Evolutionary conservation across 2,113 vertebrate species (phyloP).

Genomic region (Bettongia penicillata): DNA sequence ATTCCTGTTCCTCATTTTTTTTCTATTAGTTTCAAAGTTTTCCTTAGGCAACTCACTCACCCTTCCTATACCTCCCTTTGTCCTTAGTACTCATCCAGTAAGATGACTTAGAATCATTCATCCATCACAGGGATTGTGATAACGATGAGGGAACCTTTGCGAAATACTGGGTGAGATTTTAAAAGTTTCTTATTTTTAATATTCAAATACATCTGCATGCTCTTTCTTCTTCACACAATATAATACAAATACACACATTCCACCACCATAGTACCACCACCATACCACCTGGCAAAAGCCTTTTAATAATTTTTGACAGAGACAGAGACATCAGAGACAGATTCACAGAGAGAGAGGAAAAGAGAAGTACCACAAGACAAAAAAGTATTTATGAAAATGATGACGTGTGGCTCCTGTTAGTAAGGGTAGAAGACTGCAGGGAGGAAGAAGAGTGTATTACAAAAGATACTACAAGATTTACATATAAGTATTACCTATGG

Average conservation of each 20-base stretch:
- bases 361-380: constrained; percentile 54
- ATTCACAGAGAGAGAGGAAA: background rate
- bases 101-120: background rate
- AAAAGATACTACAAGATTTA: background rate
- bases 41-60: background rate
- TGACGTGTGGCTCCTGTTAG: constrained; percentile 28
- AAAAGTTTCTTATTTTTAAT: constrained; percentile 24
- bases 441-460: constrained; percentile 11
- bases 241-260: constrained; percentile 45
- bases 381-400: constrained; percentile 56
- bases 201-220: constrained; percentile 27
- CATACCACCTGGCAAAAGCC: background rate
- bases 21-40: background rate
- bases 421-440: background rate
- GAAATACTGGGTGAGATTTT: background rate
- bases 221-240: background rate
- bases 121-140: background rate
- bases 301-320: too few relatives aligned
- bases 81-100: background rate
- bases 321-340: too few relatives aligned
- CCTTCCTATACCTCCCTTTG: constrained; percentile 1
- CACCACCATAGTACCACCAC: background rate
- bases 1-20: background rate
- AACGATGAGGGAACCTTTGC: background rate
- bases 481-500: background rate